Percentiles rank a stretch among this genome's conserved stretches.
Conservation (phyloP, 2,113 vertebrate species). For the Pelecanoides urinatrix region DNA sequence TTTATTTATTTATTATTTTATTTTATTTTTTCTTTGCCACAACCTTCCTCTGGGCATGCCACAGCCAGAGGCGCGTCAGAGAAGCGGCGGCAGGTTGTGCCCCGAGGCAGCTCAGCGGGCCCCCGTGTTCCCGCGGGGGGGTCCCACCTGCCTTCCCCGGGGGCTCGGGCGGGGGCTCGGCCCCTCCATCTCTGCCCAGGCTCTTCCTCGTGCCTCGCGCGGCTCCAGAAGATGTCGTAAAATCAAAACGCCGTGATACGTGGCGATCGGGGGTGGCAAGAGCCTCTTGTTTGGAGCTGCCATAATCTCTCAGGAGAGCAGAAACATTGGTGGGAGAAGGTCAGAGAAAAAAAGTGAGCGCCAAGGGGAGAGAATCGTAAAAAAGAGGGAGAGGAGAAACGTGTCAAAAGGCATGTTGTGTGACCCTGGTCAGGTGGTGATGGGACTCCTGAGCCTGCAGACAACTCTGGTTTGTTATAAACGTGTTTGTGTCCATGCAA, state of each 20-base stretch:
- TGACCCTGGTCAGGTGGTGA: fast-evolving
- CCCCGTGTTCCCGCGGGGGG: fast-evolving
- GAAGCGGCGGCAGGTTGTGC: background rate
- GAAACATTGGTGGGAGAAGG: background rate
- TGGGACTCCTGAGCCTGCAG: background rate
- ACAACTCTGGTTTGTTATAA: fast-evolving
- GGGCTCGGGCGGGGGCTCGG: background rate
- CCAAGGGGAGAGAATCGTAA: background rate
- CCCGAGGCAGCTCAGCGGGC: fast-evolving
- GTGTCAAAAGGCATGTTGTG: background rate
- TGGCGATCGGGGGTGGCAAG: fast-evolving
- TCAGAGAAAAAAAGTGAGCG: background rate
- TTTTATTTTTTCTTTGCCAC: background rate
- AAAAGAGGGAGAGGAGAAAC: background rate
- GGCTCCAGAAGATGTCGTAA: background rate
- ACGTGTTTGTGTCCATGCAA: background rate
- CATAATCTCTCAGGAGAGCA: background rate
- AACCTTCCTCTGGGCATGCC: background rate
- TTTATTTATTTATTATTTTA: background rate
- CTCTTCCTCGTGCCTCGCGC: background rate
- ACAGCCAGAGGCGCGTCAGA: fast-evolving
- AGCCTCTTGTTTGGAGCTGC: background rate
- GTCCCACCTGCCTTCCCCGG: background rate
- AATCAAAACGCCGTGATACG: background rate
- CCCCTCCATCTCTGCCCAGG: background rate